A percentile compares a stretch with the other conserved stretches of the same genome.
Evolutionary conservation across 1,140 invertebrate genomes (phyloP).

Genomic region (Psix sp.): DNA sequence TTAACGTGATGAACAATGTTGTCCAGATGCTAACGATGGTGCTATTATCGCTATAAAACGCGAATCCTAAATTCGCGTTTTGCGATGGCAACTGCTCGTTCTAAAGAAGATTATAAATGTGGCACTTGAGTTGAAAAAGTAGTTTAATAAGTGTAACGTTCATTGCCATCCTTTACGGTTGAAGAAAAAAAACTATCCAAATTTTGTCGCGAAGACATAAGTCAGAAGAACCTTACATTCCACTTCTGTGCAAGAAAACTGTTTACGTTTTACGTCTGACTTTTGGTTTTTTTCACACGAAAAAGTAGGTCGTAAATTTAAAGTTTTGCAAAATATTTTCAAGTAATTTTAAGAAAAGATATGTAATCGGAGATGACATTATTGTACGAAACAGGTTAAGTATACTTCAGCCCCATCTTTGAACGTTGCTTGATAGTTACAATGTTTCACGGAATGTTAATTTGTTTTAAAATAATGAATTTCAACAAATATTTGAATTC

Average conservation of each 20-base stretch:
- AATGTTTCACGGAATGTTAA: too few species aligned
- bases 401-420: too few species aligned
- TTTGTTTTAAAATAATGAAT: too few species aligned
- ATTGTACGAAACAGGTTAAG: too few species aligned
- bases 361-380: too few species aligned
- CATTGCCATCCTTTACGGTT: constrained; percentile 40
- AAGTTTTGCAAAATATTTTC: too few species aligned
- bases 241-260: constrained; percentile 28
- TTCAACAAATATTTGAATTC: too few species aligned
- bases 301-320: too few species aligned
- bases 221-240: constrained; percentile 29
- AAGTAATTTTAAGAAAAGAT: too few species aligned
- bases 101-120: constrained; percentile 39
- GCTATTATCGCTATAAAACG: constrained; percentile 51
- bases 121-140: constrained; percentile 50
- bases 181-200: constrained; percentile 32
- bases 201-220: constrained; percentile 42
- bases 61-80: constrained; percentile 34
- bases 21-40: constrained; percentile 53
- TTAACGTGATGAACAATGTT: constrained; percentile 57
- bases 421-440: too few species aligned
- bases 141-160: constrained; percentile 53
- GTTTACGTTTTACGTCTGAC: constrained; percentile 43
- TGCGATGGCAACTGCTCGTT: constrained; percentile 21
- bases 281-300: constrained; percentile 24